Evolutionary conservation across 2,113 vertebrate genomes (phyloP).

Genomic region (Siniperca chuatsi): DNA sequence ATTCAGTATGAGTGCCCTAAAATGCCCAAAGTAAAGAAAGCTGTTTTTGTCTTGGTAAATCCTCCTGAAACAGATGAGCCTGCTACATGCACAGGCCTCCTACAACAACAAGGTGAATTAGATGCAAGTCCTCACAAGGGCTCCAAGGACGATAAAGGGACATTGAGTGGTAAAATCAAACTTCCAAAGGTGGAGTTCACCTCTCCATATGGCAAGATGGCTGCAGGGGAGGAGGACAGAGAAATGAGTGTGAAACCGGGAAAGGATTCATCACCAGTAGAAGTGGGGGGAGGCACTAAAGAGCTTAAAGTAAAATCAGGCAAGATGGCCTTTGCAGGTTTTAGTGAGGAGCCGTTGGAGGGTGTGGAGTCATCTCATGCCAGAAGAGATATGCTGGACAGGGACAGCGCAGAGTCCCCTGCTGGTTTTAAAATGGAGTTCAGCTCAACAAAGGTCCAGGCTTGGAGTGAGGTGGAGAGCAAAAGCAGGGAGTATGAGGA

Average conservation of each 20-base stretch:
- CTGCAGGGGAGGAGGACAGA: conserved; percentile 47
- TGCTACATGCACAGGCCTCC: conserved; percentile 17
- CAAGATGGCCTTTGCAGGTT: conserved; percentile 71
- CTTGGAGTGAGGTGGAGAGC: conserved; percentile 63
- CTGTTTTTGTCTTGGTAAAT: conserved; percentile 82
- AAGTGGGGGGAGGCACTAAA: conserved; percentile 38
- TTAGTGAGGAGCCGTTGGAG: conserved; percentile 68
- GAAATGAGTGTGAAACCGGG: conserved; percentile 66
- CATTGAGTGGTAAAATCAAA: conserved; percentile 81
- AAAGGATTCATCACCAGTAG: conserved; percentile 52
- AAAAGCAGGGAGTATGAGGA: conserved; percentile 57
- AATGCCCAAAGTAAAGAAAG: conserved; percentile 83
- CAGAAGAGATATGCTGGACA: conserved; percentile 82
- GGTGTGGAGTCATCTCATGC: conserved; percentile 78
- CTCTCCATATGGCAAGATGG: conserved; percentile 80
- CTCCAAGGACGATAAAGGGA: conserved; percentile 69
- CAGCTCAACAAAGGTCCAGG: conserved; percentile 66
- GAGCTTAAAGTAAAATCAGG: conserved; percentile 65
- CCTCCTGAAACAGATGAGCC: conserved; percentile 64
- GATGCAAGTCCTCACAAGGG: conserved; percentile 62
- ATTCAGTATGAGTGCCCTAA: conserved; percentile 76
- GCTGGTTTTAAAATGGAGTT: conserved; percentile 70
- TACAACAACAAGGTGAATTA: conserved; percentile 59
- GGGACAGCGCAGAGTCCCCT: conserved; percentile 73
- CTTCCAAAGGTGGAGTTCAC: conserved; percentile 87